A percentile compares a stretch with the other conserved stretches of the same genome.
Conservation (phyloP, 2,797 vertebrate species). For the Amphiprion clarkii region DNA sequence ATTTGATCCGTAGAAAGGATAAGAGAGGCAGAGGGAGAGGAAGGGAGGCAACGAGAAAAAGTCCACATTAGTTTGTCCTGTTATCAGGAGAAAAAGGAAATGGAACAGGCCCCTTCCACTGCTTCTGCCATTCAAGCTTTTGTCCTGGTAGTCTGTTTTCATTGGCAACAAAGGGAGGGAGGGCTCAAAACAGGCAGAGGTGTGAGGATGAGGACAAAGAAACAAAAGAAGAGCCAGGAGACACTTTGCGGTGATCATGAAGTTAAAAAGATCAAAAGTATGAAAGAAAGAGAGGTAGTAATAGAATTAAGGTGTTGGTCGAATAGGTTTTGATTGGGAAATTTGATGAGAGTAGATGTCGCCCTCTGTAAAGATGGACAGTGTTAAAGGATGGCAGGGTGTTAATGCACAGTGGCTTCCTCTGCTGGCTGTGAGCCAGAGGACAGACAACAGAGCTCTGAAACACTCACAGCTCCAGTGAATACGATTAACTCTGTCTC, state of each 20-base stretch:
- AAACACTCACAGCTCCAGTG: slow-evolving; percentile 63
- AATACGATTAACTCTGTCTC: slow-evolving; percentile 65
- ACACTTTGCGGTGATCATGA: slow-evolving; percentile 6
- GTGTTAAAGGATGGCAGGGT: slow-evolving; percentile 38
- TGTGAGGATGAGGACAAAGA: slow-evolving; percentile 33
- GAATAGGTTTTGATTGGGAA: slow-evolving; percentile 13
- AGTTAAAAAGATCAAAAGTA: slow-evolving; percentile 16
- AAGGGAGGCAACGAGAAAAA: slow-evolving; percentile 40
- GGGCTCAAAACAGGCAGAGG: slow-evolving; percentile 21
- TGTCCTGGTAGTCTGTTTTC: slow-evolving; percentile 76
- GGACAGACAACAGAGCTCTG: slow-evolving; percentile 55
- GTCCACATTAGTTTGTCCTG: slow-evolving; percentile 38
- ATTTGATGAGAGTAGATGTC: slow-evolving; percentile 28
- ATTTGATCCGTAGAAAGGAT: slow-evolving; percentile 35
- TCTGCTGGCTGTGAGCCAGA: slow-evolving; percentile 60
- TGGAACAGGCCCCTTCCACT: slow-evolving; percentile 52
- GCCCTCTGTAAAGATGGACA: slow-evolving; percentile 40
- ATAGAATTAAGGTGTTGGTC: slow-evolving; percentile 1
- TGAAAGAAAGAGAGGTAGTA: not conserved
- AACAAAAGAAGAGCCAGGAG: not conserved
- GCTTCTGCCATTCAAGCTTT: slow-evolving; percentile 50
- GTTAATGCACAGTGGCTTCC: slow-evolving; percentile 46
- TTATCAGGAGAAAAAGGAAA: slow-evolving; percentile 74
- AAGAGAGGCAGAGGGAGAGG: slow-evolving; percentile 16
- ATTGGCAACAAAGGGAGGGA: slow-evolving; percentile 55